phyloP scores from a whole-genome alignment of 2,113 vertebrate species.

The Xerus inauris region DNA sequence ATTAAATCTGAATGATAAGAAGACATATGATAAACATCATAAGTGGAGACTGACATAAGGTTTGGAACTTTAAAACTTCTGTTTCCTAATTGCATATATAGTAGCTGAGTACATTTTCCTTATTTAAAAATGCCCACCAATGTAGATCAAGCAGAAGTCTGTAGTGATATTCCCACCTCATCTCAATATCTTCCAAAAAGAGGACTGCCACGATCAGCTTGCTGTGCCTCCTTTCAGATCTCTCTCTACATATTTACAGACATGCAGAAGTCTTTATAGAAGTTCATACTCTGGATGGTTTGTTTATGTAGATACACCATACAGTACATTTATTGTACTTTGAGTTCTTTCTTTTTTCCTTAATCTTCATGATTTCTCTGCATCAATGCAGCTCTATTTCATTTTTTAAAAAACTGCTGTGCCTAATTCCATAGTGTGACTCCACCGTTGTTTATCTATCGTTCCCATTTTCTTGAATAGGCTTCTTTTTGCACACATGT shows the following conservation, averaged over 20 bases:
- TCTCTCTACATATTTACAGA: neutral
- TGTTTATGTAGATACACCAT: neutral
- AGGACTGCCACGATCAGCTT: neutral
- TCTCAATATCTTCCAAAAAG: neutral
- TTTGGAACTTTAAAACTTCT: conserved; percentile 33
- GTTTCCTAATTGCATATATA: neutral
- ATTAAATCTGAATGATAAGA: neutral
- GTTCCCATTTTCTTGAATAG: neutral
- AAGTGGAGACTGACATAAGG: neutral
- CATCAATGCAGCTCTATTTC: neutral
- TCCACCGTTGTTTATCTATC: neutral
- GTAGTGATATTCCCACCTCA: neutral
- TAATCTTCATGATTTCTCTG: neutral
- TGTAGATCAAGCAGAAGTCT: neutral
- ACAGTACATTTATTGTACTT: neutral
- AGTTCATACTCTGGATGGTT: neutral
- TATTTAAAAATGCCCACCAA: neutral
- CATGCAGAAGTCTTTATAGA: neutral
- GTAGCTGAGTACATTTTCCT: neutral
- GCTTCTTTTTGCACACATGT: neutral
- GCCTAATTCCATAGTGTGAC: neutral
- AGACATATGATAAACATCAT: neutral
- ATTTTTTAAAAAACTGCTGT: neutral
- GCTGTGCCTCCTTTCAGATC: neutral
- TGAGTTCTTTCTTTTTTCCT: neutral